Evolutionary conservation across 2,113 vertebrate genomes (phyloP), one percentile per base, ranked within the genome.

Genomic region (Oryzias melastigma): DNA sequence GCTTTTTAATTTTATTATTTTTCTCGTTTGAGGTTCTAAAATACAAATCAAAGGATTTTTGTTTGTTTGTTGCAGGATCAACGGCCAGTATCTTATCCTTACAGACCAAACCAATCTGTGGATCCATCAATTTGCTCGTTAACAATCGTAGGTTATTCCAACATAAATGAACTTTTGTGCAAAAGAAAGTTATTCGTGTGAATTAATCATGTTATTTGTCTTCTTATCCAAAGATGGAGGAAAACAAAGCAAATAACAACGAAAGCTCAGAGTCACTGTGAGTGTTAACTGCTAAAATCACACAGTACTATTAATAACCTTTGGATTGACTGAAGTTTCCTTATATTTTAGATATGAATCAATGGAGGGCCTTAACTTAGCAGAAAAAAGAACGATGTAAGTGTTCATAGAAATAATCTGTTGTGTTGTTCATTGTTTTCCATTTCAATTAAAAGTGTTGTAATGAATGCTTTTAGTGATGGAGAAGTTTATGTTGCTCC

Each of bases 271-370:
- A 79, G 2, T 22, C 64, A 59, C 0, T 88, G 89, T 91, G 71
- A 87, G 89, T 88, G 41, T 52, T 56, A 3, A 19, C 27, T 58
- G 41, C 19, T 50, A 58, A 27, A 45, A 6, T 18, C 4, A 2
- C 15, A 14, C 16, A 41, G 3, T 15, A 15, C 14, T 19, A 48
- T 7, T 27, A 16, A 13, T 42, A 16, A 12, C 14, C 10, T 1
- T 45, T 49, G 63, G 2, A 54, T 24, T 46, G 19, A 44, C 74
- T 19, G 44, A 4, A 57, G 13, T 20, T 0, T 62, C 0, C 24
- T 0, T 71, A 7, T 58, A 35, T 73, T 60, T 13, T 22, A 88
- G 86, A 53, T 88, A 85, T 69, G 74, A 46, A 63, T n/a, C n/a
- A 0, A 84, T 88, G 82, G 0, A 0, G 0, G 17, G 40, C 6